Percentiles rank a stretch among this genome's conserved stretches.
phyloP scores from a whole-genome alignment of 92 coral and sea anemone genomes.

The Anthopleura xanthogrammica region DNA sequence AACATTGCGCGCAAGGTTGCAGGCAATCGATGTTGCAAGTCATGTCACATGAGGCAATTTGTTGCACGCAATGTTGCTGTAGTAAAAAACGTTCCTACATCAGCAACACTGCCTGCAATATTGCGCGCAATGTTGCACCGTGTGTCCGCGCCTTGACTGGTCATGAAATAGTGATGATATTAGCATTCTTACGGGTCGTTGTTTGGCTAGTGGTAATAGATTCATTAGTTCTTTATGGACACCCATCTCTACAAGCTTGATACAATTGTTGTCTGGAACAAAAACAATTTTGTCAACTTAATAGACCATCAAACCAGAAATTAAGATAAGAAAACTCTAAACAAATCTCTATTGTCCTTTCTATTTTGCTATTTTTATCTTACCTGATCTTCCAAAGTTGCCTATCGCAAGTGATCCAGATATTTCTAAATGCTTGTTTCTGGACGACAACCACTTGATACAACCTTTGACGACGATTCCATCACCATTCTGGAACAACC shows the following conservation, averaged over 20 bases:
- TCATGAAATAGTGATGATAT: too few relatives aligned
- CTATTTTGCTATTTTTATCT: too few relatives aligned
- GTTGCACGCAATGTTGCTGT: too few relatives aligned
- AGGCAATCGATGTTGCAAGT: too few relatives aligned
- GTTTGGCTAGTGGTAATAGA: constrained; percentile 42
- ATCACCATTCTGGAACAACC: constrained; percentile 69
- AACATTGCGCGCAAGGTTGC: too few relatives aligned
- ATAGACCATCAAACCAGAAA: background rate
- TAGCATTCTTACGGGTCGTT: constrained; percentile 27
- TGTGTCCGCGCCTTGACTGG: too few relatives aligned
- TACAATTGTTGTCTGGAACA: constrained; percentile 78
- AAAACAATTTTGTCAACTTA: background rate
- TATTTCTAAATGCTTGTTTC: constrained; percentile 73
- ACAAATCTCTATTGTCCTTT: background rate
- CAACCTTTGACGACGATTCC: constrained; percentile 77
- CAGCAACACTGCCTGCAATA: too few relatives aligned
- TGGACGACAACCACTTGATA: constrained; percentile 74
- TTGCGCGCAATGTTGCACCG: too few relatives aligned
- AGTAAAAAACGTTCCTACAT: too few relatives aligned
- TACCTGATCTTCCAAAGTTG: constrained; percentile 95
- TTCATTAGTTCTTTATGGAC: constrained; percentile 68
- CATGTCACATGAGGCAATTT: too few relatives aligned
- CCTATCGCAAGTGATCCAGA: constrained; percentile 96
- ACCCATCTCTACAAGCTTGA: constrained; percentile 86
- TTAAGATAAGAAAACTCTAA: too few relatives aligned